Conservation (phyloP, 2,113 vertebrate genomes). For the Odontophorus gujanensis region DNA sequence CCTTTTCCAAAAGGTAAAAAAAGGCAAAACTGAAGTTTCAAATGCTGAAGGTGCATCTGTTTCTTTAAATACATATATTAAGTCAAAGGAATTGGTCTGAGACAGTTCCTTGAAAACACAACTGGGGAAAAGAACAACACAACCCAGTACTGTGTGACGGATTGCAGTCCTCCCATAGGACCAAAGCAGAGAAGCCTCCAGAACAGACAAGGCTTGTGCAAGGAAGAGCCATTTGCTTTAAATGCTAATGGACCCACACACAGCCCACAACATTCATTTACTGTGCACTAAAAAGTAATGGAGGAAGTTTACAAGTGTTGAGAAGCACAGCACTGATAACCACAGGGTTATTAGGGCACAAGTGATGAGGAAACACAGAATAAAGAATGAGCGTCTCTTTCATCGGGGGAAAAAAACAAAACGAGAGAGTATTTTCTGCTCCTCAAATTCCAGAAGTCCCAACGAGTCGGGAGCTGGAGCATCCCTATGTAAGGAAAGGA, state of each 20-base stretch:
- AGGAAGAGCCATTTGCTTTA: background rate
- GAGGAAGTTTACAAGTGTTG: background rate
- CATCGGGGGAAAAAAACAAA: background rate
- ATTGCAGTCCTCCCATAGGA: too few species aligned
- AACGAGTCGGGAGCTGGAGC: background rate
- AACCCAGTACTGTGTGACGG: background rate
- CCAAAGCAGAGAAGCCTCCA: background rate
- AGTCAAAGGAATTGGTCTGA: background rate
- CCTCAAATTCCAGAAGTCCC: background rate
- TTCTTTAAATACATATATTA: background rate
- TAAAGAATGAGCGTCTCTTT: background rate
- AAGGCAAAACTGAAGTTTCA: background rate
- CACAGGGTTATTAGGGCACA: background rate
- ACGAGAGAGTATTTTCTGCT: background rate
- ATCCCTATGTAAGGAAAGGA: background rate
- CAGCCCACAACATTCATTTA: background rate
- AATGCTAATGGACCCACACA: background rate
- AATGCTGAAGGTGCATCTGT: background rate
- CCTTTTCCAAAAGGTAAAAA: background rate
- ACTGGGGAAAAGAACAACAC: background rate
- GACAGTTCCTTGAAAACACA: background rate
- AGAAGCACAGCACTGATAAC: background rate
- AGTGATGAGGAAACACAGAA: rapidly evolving
- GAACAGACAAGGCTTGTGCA: background rate
- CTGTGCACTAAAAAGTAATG: background rate